Conservation (phyloP, 2,888 invertebrate species). For the Azorinus chamasolen region DNA sequence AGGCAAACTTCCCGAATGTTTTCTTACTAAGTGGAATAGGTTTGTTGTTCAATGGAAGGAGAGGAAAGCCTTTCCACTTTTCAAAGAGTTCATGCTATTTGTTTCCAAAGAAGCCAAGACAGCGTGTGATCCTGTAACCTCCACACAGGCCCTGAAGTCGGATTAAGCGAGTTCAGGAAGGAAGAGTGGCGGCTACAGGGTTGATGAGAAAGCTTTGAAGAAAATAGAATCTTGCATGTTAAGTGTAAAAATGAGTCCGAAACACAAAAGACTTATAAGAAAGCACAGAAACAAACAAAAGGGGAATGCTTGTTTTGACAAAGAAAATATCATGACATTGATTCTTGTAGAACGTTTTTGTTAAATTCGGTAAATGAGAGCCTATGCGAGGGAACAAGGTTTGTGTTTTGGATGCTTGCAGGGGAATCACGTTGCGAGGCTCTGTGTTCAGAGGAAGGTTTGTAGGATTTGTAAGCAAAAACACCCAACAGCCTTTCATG, state of each 20-base stretch:
- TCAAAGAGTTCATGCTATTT: conserved; percentile 45
- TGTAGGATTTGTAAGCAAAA: conserved; percentile 23
- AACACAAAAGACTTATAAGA: no score
- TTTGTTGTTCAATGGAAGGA: conserved; percentile 19
- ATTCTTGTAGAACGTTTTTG: conserved; percentile 18
- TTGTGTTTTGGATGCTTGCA: conserved; percentile 46
- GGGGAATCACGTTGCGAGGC: conserved; percentile 17
- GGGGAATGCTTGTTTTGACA: background rate
- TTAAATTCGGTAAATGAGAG: conserved; percentile 15
- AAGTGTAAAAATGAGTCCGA: no score
- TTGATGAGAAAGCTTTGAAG: background rate
- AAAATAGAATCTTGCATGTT: no score
- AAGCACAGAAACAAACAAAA: no score
- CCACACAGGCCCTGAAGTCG: conserved; percentile 21
- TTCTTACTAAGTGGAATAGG: conserved; percentile 37
- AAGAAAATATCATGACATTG: conserved; percentile 14
- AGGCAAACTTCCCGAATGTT: conserved; percentile 56
- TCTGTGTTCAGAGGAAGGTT: conserved; percentile 12
- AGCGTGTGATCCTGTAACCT: conserved; percentile 58
- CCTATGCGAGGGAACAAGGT: conserved; percentile 12
- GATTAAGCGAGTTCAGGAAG: background rate
- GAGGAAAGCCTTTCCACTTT: conserved; percentile 33
- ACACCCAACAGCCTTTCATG: conserved; percentile 50
- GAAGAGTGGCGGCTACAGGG: background rate
- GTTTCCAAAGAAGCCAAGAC: conserved; percentile 53